Evolutionary conservation across 2,797 vertebrate genomes (phyloP), one percentile per base, ranked within the genome.

Genomic region (Zalophus californianus): DNA sequence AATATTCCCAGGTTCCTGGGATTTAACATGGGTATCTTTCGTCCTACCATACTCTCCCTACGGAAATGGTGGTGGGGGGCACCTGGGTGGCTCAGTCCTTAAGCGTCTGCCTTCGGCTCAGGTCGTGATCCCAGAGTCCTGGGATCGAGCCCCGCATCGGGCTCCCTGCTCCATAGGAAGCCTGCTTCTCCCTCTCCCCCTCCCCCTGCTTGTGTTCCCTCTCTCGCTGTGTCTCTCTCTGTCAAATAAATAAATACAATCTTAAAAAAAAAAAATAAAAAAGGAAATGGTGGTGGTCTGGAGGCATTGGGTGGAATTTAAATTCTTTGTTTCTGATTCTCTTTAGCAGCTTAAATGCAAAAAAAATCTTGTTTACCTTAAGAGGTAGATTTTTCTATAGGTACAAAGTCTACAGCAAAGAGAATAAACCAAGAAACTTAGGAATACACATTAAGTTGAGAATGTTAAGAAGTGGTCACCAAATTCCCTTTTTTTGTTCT

Each of bases 371-470:
- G 56, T 66, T 87, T 52, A 93, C 27, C 29, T 78, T 79, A 79
- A 90, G 13, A 35, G 44, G 9, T 62, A 62, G 11, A 44, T 50
- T 90, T 78, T 68, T 44, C 72, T 54, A 29, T 15, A 68, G 66
- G 21, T 56, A 6, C 2, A 96, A 93, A 93, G 54, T 54, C 72
- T 56, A 90, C 3, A 90, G 48, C 8, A 93, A 79, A 73, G 90
- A 85, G 6, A 90, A 56, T 93, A 79, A 84, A 85, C 79, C 10
- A 83, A 23, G 54, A 90, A 85, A 93, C 38, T 62, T 62, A 89
- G 32, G 70, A 83, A 50, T 77, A 91, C 16, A 64, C 60, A 91
- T 44, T 80, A 54, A 89, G 58, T 75, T 13, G 68, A 72, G 83
- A 91, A 64, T 75, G 11, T 78, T 89, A 32, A 64, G 29, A 78